phyloP scores from a whole-genome alignment of 2,888 invertebrate genomes.

The Julus scandinavius region DNA sequence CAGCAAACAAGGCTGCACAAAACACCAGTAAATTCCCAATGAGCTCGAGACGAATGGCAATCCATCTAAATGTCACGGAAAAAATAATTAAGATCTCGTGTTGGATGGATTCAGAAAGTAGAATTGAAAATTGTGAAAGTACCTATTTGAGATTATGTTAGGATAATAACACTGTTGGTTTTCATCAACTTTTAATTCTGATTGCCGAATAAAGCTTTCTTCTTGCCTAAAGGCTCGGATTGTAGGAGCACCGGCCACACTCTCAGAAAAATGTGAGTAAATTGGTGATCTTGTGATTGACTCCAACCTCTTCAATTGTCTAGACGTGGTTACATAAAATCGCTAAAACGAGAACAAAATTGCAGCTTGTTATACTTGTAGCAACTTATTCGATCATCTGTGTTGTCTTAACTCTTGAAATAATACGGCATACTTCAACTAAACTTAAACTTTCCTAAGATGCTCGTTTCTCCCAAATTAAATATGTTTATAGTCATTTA shows the following conservation, averaged over 20 bases:
- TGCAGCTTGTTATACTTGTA: neutral
- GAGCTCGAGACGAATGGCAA: slow-evolving; percentile 94
- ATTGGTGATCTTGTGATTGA: slow-evolving; percentile 95
- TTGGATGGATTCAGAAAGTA: neutral
- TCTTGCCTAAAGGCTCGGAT: slow-evolving; percentile 88
- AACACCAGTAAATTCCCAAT: slow-evolving; percentile 96
- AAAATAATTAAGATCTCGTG: neutral
- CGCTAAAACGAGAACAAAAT: slow-evolving; percentile 70
- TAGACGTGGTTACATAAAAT: slow-evolving; percentile 92
- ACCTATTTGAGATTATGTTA: slow-evolving; percentile 87
- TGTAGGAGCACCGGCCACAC: slow-evolving; percentile 81
- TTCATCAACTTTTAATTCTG: slow-evolving; percentile 88
- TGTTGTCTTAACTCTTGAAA: no score
- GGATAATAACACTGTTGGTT: slow-evolving; percentile 95
- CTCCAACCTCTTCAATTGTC: slow-evolving; percentile 93
- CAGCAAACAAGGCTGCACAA: slow-evolving; percentile 93
- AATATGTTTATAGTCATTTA: no score
- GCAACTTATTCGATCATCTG: no score
- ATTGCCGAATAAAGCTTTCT: slow-evolving; percentile 85
- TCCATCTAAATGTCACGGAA: slow-evolving; percentile 77
- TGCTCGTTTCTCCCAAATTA: no score
- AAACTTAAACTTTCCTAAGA: no score
- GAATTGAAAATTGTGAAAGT: neutral
- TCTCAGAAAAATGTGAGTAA: slow-evolving; percentile 96
- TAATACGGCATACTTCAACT: no score